Percentiles rank a stretch among this genome's conserved stretches.
These are phyloP conservation scores for Cacoxenus indagator DNA, from an alignment of 2,888 invertebrate species.

Conservation along the genomic window DNA sequence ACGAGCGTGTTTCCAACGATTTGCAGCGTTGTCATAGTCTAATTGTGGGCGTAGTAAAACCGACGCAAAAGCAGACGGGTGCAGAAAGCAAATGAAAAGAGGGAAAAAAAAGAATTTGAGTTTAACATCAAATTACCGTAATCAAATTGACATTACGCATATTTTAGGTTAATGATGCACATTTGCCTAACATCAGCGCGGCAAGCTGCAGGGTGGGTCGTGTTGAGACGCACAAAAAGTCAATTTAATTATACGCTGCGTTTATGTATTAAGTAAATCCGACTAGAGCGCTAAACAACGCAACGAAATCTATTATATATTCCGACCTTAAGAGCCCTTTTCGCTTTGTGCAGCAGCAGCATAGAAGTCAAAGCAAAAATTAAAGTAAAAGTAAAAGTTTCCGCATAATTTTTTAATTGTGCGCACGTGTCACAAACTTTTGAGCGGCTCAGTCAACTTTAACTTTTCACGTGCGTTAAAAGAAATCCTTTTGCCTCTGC, in stretches of 20 bases:
- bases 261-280: no score
- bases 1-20: slow-evolving; percentile 3
- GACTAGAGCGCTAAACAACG: no score
- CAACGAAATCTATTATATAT: no score
- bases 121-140: slow-evolving; percentile 61
- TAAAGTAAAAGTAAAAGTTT: not conserved
- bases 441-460: not conserved
- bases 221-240: no score
- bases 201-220: not conserved
- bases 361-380: no score
- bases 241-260: not conserved
- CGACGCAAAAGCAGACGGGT: not conserved
- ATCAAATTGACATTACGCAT: slow-evolving; percentile 62
- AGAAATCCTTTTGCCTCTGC: not conserved
- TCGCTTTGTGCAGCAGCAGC: no score
- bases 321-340: no score
- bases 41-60: not conserved
- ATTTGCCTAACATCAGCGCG: not conserved
- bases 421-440: not conserved
- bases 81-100: not conserved
- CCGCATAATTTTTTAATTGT: not conserved
- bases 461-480: not conserved
- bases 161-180: slow-evolving; percentile 56
- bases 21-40: not conserved
- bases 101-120: slow-evolving; percentile 27